Evolutionary conservation across 2,797 vertebrate species (phyloP).

Genomic region (Buphagus erythrorhynchus): DNA sequence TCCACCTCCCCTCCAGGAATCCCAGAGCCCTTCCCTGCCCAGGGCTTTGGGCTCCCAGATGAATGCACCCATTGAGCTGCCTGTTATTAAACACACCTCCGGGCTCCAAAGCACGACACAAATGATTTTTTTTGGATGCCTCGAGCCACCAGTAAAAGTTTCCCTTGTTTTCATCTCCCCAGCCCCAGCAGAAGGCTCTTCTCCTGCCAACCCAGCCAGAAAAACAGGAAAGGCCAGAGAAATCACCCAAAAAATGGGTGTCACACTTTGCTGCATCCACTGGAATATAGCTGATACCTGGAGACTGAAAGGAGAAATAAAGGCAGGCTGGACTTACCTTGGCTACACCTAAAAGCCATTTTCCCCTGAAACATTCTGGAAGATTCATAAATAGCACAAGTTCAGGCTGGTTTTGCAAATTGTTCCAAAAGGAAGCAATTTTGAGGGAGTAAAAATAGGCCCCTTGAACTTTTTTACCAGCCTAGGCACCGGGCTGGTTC

Average conservation of each 20-base stretch:
- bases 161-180: constrained; percentile 42
- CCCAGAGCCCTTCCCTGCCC: neutral
- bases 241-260: neutral
- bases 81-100: neutral
- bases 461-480: neutral
- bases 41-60: neutral
- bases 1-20: accelerated
- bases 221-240: constrained; percentile 50
- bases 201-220: neutral
- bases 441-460: neutral
- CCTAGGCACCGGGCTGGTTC: neutral
- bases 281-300: accelerated
- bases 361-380: neutral
- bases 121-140: constrained; percentile 31
- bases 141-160: neutral
- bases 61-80: neutral
- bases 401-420: neutral
- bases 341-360: neutral
- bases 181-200: neutral
- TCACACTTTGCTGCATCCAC: neutral
- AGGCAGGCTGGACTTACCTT: neutral
- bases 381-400: neutral
- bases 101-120: neutral
- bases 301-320: neutral
- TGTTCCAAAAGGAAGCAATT: neutral